Evolutionary conservation across 1,140 invertebrate genomes (phyloP).

Genomic region (Streblospio benedicti): DNA sequence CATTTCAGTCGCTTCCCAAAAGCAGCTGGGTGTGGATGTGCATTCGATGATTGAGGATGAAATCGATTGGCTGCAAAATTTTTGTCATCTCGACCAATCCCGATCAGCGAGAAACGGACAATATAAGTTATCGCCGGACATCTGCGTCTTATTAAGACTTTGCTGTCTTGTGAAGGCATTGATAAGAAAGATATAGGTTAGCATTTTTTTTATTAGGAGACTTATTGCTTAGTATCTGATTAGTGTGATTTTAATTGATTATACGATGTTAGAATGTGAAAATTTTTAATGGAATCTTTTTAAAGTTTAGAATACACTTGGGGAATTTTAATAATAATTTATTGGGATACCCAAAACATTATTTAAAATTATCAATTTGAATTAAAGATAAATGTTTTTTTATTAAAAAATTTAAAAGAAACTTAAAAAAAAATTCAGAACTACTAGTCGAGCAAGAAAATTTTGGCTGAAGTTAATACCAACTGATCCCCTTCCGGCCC

Average conservation of each 20-base stretch:
- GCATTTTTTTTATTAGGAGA: constrained; percentile 16
- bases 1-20: constrained; percentile 39
- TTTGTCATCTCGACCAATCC: constrained; percentile 45
- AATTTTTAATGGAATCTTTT: too few relatives aligned
- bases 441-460: constrained; percentile 46
- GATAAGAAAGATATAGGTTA: constrained; percentile 42
- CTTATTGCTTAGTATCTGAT: too few relatives aligned
- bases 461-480: constrained; percentile 52
- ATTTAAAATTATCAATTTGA: too few relatives aligned
- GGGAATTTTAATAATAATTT: too few relatives aligned
- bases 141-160: constrained; percentile 46
- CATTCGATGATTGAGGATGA: constrained; percentile 51
- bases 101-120: constrained; percentile 41
- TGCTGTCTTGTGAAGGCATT: constrained; percentile 50
- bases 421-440: too few relatives aligned
- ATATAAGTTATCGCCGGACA: constrained; percentile 49
- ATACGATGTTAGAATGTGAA: too few relatives aligned
- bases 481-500: constrained; percentile 49
- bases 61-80: constrained; percentile 49
- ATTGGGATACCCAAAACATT: too few relatives aligned
- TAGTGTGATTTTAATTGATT: too few relatives aligned
- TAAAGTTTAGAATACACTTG: too few relatives aligned
- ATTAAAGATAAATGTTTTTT: too few relatives aligned
- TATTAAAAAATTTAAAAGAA: too few relatives aligned
- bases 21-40: constrained; percentile 40